These are phyloP conservation scores for Schlechtendalia chinensis DNA, from an alignment of 1,140 invertebrate genomes.

Conservation along the genomic window DNA sequence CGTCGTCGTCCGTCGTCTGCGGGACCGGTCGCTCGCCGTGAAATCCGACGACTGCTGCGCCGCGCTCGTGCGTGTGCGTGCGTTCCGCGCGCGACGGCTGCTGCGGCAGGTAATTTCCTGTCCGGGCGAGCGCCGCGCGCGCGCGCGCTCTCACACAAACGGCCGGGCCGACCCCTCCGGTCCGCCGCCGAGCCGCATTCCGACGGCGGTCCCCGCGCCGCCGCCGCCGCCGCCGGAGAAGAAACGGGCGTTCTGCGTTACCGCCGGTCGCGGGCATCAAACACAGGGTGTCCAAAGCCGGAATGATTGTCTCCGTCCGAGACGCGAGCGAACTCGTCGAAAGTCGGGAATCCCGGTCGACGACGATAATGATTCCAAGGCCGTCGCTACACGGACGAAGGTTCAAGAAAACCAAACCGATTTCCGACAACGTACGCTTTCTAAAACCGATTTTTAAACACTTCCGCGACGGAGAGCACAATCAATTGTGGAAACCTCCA, in stretches of 20 bases:
- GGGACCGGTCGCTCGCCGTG: no score
- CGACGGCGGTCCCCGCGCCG: not conserved
- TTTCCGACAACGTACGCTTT: no score
- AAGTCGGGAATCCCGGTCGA: no score
- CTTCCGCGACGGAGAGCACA: no score
- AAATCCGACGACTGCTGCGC: not conserved
- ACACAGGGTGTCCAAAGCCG: not conserved
- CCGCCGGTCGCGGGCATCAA: constrained; percentile 19
- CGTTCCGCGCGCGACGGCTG: not conserved
- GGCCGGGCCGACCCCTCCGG: not conserved
- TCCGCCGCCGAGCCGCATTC: constrained; percentile 32
- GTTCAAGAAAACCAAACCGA: no score
- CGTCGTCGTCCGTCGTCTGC: not conserved
- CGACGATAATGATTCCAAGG: no score
- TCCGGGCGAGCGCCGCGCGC: constrained; percentile 19
- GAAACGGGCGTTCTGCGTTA: no score
- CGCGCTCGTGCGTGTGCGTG: not conserved
- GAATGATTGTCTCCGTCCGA: no score
- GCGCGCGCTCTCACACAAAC: not conserved
- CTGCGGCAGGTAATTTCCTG: constrained; percentile 47
- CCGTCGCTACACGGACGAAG: no score
- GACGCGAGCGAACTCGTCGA: no score
- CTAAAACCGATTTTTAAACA: no score
- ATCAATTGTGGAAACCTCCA: no score
- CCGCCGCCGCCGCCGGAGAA: not conserved